Evolutionary conservation across 1,140 invertebrate genomes (phyloP).

Genomic region (Melanaphis sacchari): DNA sequence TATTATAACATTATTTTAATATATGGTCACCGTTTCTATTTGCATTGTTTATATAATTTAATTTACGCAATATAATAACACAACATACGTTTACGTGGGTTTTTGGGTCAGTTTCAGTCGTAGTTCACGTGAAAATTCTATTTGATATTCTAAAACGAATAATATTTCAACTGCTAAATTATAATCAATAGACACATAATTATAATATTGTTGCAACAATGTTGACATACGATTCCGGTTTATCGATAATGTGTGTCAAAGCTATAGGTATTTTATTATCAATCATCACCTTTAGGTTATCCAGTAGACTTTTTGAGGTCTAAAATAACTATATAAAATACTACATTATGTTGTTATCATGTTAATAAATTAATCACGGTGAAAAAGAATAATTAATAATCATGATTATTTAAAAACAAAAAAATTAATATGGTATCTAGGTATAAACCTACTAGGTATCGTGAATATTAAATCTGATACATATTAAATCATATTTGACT

Average conservation of each 20-base stretch:
- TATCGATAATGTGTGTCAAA: neutral
- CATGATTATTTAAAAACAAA: no score
- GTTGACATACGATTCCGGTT: neutral
- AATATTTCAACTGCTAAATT: neutral
- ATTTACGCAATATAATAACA: neutral
- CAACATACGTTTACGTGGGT: neutral
- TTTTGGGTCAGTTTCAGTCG: neutral
- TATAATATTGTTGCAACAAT: neutral
- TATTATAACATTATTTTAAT: neutral
- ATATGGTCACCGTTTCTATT: neutral
- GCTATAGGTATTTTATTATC: neutral
- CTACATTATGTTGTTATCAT: neutral
- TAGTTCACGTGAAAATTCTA: neutral
- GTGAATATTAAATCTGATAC: neutral
- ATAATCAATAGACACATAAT: neutral
- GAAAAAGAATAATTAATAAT: neutral
- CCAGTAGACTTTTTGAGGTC: neutral
- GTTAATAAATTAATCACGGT: neutral
- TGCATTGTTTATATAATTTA: neutral
- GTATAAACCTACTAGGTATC: no score
- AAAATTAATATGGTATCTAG: no score
- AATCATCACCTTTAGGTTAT: neutral
- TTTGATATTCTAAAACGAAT: neutral
- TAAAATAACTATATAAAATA: neutral
- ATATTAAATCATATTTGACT: neutral